Base-by-base conservation (phyloP, 2,113 vertebrate species). In the Scophthalmus maximus region DNA sequence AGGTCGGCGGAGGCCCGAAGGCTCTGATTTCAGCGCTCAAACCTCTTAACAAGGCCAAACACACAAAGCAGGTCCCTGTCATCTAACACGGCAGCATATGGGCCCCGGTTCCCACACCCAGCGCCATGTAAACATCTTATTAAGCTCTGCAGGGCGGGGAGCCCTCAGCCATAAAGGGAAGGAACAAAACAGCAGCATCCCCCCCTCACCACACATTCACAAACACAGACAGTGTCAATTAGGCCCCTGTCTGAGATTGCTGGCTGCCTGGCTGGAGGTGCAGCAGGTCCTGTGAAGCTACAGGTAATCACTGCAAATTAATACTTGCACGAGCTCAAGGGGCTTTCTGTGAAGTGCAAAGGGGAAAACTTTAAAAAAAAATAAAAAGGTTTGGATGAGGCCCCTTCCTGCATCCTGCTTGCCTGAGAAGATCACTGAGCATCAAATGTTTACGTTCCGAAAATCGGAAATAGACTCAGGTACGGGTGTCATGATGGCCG, bases 121-220 rank as follows among this genome's bases (percentile, higher is more conserved):
- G 64, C 56, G 67, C 73, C 84, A 73, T 73, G 83, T 83, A 89
- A 91, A 90, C 87, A 78, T 56, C 85, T 91, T 79, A 89, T 87
- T 87, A 90, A 38, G 78, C 69, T 44, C 1, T 38, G 38, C 46
- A 57, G 77, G 67, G 78, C 14, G 81, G 66, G 61, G 70, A 57
- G 59, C 25, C 46, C 51, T 71, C 56, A 30, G 64, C 61, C 68
- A 67, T 82, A 68, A 76, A 62, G 66, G 60, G 75, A 64, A 67
- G 74, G 65, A 78, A 83, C 78, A 68, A 82, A 76, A 75, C 63
- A 6, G 27, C 36, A 53, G 53, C 26, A 20, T 7, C 59, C 4
- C 40, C 18, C 7, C 23, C 6, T 1, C 47, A n/a, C 14, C 53
- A 12, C 53, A 36, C 56, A 58, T 34, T 17, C 18, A 20, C 59